Evolutionary conservation across 2,797 vertebrate species (phyloP), one percentile per base, ranked within the genome.

Genomic region (Peromyscus attwateri): DNA sequence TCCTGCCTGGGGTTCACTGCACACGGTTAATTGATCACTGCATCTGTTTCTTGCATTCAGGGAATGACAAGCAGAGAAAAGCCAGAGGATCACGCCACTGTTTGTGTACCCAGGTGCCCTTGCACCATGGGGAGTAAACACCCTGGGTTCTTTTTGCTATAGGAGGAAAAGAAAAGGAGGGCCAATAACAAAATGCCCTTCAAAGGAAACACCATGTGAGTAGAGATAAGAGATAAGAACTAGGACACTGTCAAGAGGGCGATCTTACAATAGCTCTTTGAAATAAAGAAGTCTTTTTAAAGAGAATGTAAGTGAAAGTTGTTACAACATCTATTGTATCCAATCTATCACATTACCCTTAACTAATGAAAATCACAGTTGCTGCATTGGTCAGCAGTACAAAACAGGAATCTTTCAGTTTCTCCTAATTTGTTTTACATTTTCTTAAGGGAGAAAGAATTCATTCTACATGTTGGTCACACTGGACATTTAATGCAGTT

Each of bases 171-270:
- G 73, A 76, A 70, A 82, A 83, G 89, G 52, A 90, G 40, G 55
- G n/a, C 46, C 66, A 76, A 82, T 95, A 96, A 82, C 88, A 89
- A 94, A 94, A 96, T n/a, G 29, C 16, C 70, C 97, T 90, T 97
- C 89, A 96, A 4, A 64, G 93, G 89, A 95, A 55, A 75, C 40
- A 37, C 73, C 82, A 90, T 87, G 93, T 84, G 94, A 96, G 52
- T 29, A 93, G 76, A 98, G 92, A 37, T 98, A 96, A 96, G 97
- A 95, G 92, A n/a, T 97, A 95, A 96, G 97, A 96, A 96, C 87
- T 83, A 97, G 89, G 37, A 76, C 5, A 94, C 17, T 77, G 91
- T 92, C 90, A 96, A 87, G 88, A 91, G 77, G 94, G 96, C 76
- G 66, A 89, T 80, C 88, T 75, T 27, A 92, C 90, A 95, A 92